Percentiles rank a stretch among this genome's conserved stretches.
phyloP scores from a whole-genome alignment of 2,888 invertebrate species.

The Philonicus albiceps region DNA sequence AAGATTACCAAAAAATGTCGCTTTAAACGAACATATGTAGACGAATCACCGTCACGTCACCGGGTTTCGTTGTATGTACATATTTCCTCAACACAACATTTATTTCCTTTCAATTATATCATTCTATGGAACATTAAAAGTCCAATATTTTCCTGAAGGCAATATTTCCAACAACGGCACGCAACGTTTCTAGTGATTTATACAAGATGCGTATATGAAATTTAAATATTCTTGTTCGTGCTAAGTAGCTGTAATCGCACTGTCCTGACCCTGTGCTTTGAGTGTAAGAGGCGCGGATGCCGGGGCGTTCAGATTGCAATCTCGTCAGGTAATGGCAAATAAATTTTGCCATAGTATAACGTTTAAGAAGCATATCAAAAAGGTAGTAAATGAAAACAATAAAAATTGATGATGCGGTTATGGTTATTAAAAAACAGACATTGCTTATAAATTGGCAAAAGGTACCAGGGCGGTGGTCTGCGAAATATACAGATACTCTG shows the following conservation, averaged over 20 bases:
- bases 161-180: background rate
- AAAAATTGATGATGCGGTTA: background rate
- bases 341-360: background rate
- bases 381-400: background rate
- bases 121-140: background rate
- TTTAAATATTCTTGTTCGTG: background rate
- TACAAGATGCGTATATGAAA: background rate
- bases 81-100: background rate
- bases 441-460: background rate
- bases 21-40: background rate
- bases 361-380: background rate
- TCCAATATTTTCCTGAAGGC: background rate
- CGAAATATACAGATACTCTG: background rate
- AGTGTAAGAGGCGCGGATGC: background rate
- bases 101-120: background rate
- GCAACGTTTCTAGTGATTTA: background rate
- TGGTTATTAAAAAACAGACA: background rate
- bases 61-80: background rate
- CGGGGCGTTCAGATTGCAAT: background rate
- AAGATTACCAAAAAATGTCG: background rate
- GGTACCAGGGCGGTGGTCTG: background rate
- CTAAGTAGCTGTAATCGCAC: background rate
- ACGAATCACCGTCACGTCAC: too few relatives aligned
- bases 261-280: background rate
- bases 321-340: background rate